These are phyloP conservation scores for Enchytraeus crypticus DNA, from an alignment of 2,888 invertebrate species.

Conservation along the genomic window DNA sequence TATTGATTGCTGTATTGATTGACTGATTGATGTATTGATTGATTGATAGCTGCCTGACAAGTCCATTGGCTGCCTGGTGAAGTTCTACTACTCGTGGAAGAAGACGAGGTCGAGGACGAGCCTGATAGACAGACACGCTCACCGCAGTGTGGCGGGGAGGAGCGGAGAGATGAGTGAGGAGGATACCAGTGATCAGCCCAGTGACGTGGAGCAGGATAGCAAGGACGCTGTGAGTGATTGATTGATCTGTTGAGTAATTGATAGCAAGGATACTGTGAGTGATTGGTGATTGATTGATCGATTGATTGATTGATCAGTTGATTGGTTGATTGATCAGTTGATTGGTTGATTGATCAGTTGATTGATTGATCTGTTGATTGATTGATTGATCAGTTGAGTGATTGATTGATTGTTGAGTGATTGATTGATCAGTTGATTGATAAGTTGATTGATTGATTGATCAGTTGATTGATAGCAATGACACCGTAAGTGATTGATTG, in stretches of 20 bases:
- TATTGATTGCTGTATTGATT: no score
- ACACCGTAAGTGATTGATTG: neutral
- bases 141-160: conserved; percentile 17
- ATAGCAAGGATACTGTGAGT: neutral
- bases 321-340: neutral
- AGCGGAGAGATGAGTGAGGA: no score
- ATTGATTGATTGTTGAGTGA: neutral
- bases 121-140: conserved; percentile 77
- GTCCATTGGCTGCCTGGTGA: conserved; percentile 86
- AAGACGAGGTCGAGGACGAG: conserved; percentile 84
- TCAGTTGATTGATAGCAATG: neutral
- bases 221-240: neutral
- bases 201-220: neutral
- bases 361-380: neutral
- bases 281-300: no score
- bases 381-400: neutral
- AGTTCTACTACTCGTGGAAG: conserved; percentile 98
- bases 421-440: no score
- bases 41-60: conserved; percentile 78
- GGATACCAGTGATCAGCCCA: no score
- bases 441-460: no score
- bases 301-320: no score
- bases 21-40: no score
- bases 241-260: neutral
- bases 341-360: neutral